phyloP scores from a whole-genome alignment of 2,888 invertebrate species.

The Heliconius sara region DNA sequence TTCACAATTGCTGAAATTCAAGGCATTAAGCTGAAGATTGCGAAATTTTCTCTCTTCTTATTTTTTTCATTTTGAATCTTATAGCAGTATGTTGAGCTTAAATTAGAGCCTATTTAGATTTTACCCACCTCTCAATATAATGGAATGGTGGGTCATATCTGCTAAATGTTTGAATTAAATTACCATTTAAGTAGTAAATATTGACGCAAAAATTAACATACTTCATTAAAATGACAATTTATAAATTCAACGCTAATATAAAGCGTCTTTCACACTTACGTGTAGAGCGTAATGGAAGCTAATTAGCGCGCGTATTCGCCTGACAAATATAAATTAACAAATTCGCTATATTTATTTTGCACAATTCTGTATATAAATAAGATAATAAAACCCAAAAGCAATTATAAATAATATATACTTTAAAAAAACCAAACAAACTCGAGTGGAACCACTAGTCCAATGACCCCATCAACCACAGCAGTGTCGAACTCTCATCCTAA shows the following conservation, averaged over 20 bases:
- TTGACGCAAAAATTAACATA: background rate
- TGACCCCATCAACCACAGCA: constrained; percentile 9
- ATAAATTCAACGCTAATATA: background rate
- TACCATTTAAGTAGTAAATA: background rate
- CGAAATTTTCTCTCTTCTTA: background rate
- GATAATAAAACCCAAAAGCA: background rate
- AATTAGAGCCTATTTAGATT: background rate
- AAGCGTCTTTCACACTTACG: background rate
- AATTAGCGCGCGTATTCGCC: background rate
- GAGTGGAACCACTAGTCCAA: constrained; percentile 7
- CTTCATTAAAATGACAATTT: background rate
- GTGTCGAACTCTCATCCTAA: background rate
- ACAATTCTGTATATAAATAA: background rate
- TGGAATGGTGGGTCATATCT: background rate
- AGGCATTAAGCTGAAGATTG: background rate
- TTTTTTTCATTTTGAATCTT: background rate
- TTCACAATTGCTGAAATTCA: background rate
- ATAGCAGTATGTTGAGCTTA: background rate
- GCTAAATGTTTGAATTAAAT: background rate
- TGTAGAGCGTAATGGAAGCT: background rate
- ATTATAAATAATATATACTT: background rate
- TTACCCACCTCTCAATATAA: background rate
- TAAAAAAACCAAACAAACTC: background rate
- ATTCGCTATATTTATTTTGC: background rate
- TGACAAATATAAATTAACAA: background rate